Conservation (phyloP, 2,888 invertebrate genomes). For the Clitarchus hookeri region DNA sequence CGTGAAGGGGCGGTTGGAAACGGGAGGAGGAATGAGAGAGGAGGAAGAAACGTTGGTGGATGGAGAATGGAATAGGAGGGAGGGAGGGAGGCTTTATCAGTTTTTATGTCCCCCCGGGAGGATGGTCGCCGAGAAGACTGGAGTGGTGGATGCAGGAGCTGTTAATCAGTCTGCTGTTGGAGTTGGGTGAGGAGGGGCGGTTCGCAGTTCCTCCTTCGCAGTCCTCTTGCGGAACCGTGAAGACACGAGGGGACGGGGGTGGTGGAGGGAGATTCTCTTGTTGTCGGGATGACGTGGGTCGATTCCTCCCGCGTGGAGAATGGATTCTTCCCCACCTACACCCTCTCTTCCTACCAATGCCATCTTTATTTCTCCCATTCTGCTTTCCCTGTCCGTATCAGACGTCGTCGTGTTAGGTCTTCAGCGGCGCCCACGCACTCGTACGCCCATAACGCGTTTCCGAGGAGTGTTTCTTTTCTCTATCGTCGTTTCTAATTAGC, state of each 20-base stretch:
- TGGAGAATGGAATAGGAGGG: background rate
- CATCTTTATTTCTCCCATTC: background rate
- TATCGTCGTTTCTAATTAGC: background rate
- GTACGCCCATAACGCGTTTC: background rate
- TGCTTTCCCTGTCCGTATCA: background rate
- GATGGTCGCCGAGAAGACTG: background rate
- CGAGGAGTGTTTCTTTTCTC: background rate
- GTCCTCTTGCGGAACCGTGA: background rate
- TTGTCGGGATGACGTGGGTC: background rate
- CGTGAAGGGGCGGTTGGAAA: background rate
- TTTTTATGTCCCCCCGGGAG: background rate
- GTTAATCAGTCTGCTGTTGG: background rate
- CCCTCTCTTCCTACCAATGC: background rate
- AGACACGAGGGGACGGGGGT: background rate
- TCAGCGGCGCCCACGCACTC: background rate
- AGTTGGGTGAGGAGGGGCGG: background rate
- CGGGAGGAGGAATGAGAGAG: background rate
- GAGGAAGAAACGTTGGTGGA: background rate
- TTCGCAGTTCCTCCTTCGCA: background rate
- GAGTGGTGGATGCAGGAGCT: background rate
- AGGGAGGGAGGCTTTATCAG: background rate
- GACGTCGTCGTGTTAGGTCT: background rate
- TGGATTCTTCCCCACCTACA: background rate
- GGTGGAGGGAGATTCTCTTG: background rate
- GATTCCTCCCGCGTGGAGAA: constrained; percentile 1